phyloP scores from a whole-genome alignment of 2,113 vertebrate genomes.

The Chloebia gouldiae region DNA sequence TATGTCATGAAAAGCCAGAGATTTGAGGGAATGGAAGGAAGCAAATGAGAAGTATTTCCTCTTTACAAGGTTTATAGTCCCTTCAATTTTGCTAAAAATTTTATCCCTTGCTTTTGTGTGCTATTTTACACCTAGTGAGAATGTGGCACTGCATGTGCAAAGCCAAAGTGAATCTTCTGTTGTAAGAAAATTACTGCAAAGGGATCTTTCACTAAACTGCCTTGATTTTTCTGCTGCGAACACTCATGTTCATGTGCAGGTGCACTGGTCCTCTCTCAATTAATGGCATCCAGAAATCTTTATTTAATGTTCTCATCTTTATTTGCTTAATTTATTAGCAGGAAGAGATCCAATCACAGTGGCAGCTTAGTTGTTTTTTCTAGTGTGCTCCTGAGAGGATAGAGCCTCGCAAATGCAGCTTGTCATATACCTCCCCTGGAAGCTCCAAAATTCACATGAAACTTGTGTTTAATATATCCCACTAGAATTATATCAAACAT shows the following conservation, averaged over 20 bases:
- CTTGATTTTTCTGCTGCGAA: conserved; percentile 7
- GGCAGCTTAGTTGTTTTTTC: background rate
- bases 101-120: background rate
- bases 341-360: background rate
- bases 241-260: background rate
- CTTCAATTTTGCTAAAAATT: background rate
- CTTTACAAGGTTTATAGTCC: background rate
- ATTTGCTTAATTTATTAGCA: conserved; percentile 30
- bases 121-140: background rate
- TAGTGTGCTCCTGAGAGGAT: background rate
- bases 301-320: conserved; percentile 15
- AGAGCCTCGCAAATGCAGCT: background rate
- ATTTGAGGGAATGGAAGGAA: background rate
- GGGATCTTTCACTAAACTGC: background rate
- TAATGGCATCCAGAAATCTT: background rate
- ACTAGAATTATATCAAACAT: conserved; percentile 30
- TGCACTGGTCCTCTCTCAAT: background rate
- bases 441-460: background rate
- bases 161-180: background rate
- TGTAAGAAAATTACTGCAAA: background rate
- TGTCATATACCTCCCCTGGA: background rate
- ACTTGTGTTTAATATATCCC: conserved; percentile 4
- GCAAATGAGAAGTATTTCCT: background rate
- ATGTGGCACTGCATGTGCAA: background rate
- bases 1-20: background rate